These are phyloP conservation scores for Petroica traversi DNA, from an alignment of 2,113 vertebrate genomes.

Conservation along the genomic window DNA sequence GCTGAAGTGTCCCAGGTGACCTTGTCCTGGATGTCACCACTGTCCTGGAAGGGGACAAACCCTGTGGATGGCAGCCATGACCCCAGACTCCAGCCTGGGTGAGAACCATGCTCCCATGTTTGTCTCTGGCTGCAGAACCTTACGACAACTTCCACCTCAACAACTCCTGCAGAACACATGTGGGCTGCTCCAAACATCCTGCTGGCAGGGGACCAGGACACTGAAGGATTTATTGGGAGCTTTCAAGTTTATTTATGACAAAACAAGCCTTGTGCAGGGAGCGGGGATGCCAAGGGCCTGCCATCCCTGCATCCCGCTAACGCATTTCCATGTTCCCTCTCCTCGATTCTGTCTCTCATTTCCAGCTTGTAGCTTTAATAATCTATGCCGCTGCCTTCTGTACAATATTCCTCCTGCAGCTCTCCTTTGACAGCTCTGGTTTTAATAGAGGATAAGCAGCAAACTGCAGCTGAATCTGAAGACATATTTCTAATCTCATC, in stretches of 20 bases:
- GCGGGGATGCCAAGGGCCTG: not conserved
- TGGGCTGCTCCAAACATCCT: not conserved
- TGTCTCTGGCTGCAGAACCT: not conserved
- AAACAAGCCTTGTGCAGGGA: not conserved
- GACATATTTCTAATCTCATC: constrained; percentile 8
- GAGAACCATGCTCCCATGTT: rapidly evolving
- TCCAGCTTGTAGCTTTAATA: constrained; percentile 50
- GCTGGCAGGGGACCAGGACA: not conserved
- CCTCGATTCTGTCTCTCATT: not conserved
- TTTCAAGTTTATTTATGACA: not conserved
- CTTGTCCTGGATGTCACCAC: not conserved
- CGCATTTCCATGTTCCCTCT: not conserved
- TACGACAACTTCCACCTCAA: not conserved
- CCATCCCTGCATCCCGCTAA: not conserved
- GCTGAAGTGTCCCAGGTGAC: not conserved
- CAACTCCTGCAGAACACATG: not conserved
- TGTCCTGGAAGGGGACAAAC: not conserved
- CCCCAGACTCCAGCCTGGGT: not conserved
- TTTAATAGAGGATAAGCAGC: constrained; percentile 35
- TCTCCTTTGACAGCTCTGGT: constrained; percentile 54
- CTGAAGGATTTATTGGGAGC: not conserved
- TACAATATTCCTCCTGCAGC: constrained; percentile 15
- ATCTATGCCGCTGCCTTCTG: constrained; percentile 28
- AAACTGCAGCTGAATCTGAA: constrained; percentile 21
- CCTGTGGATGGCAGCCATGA: not conserved